Conservation (phyloP, 2,113 vertebrate species). For the Cichladusa arquata region DNA sequence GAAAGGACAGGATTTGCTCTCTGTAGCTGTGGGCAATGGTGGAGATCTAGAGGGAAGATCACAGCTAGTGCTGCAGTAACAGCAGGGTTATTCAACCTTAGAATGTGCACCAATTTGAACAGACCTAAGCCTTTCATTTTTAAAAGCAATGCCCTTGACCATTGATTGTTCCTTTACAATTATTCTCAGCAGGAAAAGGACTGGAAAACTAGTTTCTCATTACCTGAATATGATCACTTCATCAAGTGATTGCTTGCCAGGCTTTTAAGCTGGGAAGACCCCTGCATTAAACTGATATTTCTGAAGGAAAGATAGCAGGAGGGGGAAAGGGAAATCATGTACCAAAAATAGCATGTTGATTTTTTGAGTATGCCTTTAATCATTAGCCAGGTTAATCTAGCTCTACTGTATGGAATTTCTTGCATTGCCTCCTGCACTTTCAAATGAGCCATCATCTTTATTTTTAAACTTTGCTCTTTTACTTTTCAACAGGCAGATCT, state of each 20-base stretch:
- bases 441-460: neutral
- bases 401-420: neutral
- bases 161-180: neutral
- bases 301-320: neutral
- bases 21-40: neutral
- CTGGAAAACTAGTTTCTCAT: neutral
- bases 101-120: neutral
- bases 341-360: neutral
- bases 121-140: neutral
- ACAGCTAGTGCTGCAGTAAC: neutral
- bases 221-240: neutral
- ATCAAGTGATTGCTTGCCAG: neutral
- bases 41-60: neutral
- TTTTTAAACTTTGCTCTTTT: neutral
- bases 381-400: neutral
- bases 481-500: constrained; percentile 85
- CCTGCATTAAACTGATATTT: neutral
- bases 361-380: neutral
- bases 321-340: neutral
- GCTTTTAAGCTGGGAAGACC: neutral
- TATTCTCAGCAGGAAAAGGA: neutral
- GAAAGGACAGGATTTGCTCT: neutral
- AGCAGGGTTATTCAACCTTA: neutral
- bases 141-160: neutral
- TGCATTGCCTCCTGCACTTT: neutral